These are phyloP conservation scores for Parascotia fuliginaria DNA, from an alignment of 2,888 invertebrate species.

Conservation along the genomic window DNA sequence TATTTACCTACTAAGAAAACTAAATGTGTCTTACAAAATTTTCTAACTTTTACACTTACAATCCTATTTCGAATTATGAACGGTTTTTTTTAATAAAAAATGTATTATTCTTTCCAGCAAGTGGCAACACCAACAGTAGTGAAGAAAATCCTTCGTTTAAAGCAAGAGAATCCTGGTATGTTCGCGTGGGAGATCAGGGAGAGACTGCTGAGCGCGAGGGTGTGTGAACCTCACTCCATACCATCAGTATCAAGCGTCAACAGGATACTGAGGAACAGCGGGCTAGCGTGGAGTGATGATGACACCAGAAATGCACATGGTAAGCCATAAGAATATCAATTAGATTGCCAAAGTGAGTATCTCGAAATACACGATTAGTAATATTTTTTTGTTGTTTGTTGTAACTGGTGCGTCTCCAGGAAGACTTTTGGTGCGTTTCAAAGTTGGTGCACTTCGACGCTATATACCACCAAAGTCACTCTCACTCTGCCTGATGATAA, in stretches of 20 bases:
- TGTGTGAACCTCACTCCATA: conserved; percentile 95
- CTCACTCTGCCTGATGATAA: no score
- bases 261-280: conserved; percentile 95
- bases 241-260: conserved; percentile 98
- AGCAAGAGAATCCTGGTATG: conserved; percentile 98
- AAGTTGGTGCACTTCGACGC: no score
- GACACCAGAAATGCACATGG: conserved; percentile 76
- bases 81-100: background rate
- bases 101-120: conserved; percentile 88
- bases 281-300: conserved; percentile 90
- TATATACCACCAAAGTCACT: no score
- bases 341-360: no score
- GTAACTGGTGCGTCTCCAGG: no score
- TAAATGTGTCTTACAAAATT: no score
- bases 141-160: conserved; percentile 96
- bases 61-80: no score
- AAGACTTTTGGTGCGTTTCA: no score
- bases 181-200: conserved; percentile 99
- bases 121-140: conserved; percentile 98
- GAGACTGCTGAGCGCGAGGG: conserved; percentile 93
- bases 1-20: no score
- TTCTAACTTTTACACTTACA: no score
- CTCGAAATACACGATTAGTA: background rate
- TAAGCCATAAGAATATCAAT: no score
- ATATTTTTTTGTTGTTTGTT: no score